These are phyloP conservation scores for Actinia equina DNA, from an alignment of 64 coral and sea anemone species.

Conservation along the genomic window DNA sequence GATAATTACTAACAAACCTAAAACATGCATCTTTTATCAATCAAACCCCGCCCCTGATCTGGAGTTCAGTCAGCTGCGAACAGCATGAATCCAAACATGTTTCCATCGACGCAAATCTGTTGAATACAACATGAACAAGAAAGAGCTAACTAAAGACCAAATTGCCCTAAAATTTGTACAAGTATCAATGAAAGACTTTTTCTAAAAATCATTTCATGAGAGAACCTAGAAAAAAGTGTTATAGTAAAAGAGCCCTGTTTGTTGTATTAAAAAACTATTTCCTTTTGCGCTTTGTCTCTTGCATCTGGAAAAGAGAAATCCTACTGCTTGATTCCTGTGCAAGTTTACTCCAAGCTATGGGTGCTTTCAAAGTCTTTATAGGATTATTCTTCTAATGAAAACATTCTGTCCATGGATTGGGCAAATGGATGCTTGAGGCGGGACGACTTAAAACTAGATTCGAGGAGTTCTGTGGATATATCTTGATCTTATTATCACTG, in stretches of 20 bases:
- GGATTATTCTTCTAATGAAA: not conserved
- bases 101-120: not conserved
- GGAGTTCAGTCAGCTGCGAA: not conserved
- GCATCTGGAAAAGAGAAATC: not conserved
- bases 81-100: not conserved
- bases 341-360: not conserved
- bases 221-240: not conserved
- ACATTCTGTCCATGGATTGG: not conserved
- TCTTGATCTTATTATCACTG: constrained; percentile 4
- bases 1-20: constrained; percentile 12
- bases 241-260: not conserved
- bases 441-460: not conserved
- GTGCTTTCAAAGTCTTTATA: not conserved
- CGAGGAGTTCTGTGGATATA: not conserved
- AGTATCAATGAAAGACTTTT: not conserved
- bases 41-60: constrained; percentile 12
- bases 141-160: not conserved
- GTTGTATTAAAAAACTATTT: constrained; percentile 8
- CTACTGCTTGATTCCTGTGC: not conserved
- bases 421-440: not conserved
- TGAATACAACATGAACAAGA: not conserved
- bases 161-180: not conserved
- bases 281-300: not conserved
- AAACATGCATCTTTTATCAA: constrained; percentile 21
- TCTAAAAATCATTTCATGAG: not conserved